phyloP scores from a whole-genome alignment of 2,797 vertebrate species.

The Acipenser transmontanus region DNA sequence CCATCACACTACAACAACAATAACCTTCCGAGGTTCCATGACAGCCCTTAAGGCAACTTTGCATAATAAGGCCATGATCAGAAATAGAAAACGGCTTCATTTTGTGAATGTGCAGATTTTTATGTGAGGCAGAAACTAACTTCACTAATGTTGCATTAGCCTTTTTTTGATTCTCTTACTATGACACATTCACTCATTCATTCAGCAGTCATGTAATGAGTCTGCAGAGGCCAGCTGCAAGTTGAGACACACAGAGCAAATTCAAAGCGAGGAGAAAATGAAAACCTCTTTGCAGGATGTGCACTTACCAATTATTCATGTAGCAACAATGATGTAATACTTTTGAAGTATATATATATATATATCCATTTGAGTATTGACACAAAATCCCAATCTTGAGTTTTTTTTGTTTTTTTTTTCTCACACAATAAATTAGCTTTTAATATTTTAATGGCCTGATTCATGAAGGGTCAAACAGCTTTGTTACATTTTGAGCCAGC shows the following conservation, averaged over 20 bases:
- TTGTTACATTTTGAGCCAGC: too few species aligned
- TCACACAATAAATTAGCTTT: too few species aligned
- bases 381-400: too few species aligned
- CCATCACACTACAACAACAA: conserved; percentile 6
- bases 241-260: conserved; percentile 10
- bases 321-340: not conserved
- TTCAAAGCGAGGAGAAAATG: conserved; percentile 12
- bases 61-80: conserved; percentile 10
- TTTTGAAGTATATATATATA: not conserved
- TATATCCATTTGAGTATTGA: too few species aligned
- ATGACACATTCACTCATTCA: conserved; percentile 20
- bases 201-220: conserved; percentile 1
- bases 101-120: conserved; percentile 4
- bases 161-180: conserved; percentile 1
- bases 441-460: too few species aligned
- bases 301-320: not conserved
- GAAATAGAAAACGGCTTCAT: conserved; percentile 16
- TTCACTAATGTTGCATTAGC: not conserved
- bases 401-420: too few species aligned
- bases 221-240: conserved; percentile 12
- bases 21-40: conserved; percentile 2
- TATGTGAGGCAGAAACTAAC: conserved; percentile 5
- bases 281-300: conserved; percentile 2
- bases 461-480: too few species aligned
- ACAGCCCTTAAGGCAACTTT: conserved; percentile 4